These are phyloP conservation scores for Carterocephalus palaemon DNA, from an alignment of 2,888 invertebrate species.

Conservation along the genomic window DNA sequence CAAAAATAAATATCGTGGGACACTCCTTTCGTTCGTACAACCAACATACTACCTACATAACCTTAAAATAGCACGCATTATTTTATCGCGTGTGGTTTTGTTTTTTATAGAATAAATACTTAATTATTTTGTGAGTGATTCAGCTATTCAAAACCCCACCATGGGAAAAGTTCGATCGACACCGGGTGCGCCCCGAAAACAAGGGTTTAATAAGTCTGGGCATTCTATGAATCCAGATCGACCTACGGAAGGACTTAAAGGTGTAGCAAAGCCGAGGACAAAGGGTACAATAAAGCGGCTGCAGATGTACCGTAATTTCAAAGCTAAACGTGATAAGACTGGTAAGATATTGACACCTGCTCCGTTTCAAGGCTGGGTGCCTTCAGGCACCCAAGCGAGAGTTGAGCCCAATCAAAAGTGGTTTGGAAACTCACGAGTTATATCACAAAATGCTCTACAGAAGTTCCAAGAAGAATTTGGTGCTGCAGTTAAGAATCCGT, in stretches of 20 bases:
- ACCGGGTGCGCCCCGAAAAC: slow-evolving; percentile 86
- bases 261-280: slow-evolving; percentile 90
- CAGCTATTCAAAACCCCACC: slow-evolving; percentile 26
- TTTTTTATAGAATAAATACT: neutral
- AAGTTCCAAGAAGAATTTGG: slow-evolving; percentile 97
- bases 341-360: slow-evolving; percentile 96
- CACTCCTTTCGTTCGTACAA: too few species aligned
- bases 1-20: too few species aligned
- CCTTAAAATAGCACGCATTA: slow-evolving; percentile 15
- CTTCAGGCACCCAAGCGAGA: slow-evolving; percentile 93
- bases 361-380: slow-evolving; percentile 94
- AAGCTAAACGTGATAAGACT: slow-evolving; percentile 92
- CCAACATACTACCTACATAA: too few species aligned
- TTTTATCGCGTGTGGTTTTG: neutral
- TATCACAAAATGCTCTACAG: slow-evolving; percentile 93
- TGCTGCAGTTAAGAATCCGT: slow-evolving; percentile 96
- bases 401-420: slow-evolving; percentile 99
- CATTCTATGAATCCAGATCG: slow-evolving; percentile 98
- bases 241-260: slow-evolving; percentile 86
- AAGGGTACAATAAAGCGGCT: slow-evolving; percentile 96
- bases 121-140: slow-evolving; percentile 3
- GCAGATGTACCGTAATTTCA: slow-evolving; percentile 99
- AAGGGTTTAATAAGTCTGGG: slow-evolving; percentile 90
- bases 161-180: slow-evolving; percentile 89
- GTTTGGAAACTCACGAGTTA: slow-evolving; percentile 99